Conservation (phyloP, 2,888 invertebrate genomes). For the Nomada fabriciana region DNA sequence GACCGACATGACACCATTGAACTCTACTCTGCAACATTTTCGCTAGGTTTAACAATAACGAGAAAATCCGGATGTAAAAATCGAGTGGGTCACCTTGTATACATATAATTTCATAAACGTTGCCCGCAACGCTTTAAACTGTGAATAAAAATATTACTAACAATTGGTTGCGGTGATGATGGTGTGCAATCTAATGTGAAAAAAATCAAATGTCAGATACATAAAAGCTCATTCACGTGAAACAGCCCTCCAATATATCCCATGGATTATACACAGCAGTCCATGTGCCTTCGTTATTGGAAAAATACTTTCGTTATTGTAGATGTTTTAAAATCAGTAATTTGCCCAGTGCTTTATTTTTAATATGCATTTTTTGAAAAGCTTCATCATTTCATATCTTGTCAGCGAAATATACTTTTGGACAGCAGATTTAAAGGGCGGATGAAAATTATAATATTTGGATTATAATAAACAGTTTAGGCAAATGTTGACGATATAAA, state of each 20-base stretch:
- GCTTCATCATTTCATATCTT: neutral
- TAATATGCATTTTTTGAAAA: neutral
- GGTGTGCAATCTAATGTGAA: constrained; percentile 5
- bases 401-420: neutral
- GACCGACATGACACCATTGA: no score
- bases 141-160: constrained; percentile 28
- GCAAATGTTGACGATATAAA: no score
- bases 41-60: no score
- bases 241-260: constrained; percentile 25
- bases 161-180: constrained; percentile 6
- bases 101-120: constrained; percentile 3
- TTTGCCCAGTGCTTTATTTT: no score
- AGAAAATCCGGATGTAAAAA: no score
- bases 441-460: no score
- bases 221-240: constrained; percentile 25
- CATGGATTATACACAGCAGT: neutral
- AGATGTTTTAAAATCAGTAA: neutral
- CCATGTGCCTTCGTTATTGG: neutral
- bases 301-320: neutral
- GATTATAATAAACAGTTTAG: no score
- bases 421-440: no score
- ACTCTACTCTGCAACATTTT: no score
- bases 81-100: no score
- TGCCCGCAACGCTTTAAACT: neutral
- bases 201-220: constrained; percentile 27